Evolutionary conservation across 2,113 vertebrate genomes (phyloP).

Genomic region (Notarius quadriscutis): DNA sequence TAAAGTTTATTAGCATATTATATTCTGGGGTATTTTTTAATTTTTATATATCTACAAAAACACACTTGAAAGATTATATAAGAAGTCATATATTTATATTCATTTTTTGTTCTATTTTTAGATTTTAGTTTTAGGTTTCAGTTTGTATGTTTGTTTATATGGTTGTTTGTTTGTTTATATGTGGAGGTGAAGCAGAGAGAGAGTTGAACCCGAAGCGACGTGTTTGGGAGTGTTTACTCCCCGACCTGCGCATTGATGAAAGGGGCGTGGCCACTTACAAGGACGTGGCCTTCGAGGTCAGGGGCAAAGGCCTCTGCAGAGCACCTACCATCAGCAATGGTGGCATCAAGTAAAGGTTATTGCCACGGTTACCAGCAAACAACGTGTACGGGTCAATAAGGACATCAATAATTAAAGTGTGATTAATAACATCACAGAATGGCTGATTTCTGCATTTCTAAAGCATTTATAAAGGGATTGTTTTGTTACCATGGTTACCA

Average conservation of each 20-base stretch:
- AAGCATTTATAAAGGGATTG: background rate
- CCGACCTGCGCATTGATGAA: constrained; percentile 81
- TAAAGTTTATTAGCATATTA: background rate
- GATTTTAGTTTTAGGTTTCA: background rate
- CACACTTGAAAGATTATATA: background rate
- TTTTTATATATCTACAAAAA: background rate
- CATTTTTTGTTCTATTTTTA: background rate
- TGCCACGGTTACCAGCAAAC: background rate
- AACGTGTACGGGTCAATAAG: background rate
- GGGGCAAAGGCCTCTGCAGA: constrained; percentile 87
- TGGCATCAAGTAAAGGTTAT: constrained; percentile 76
- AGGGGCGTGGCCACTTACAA: constrained; percentile 88
- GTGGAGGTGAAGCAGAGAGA: constrained; percentile 84
- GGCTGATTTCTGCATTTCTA: background rate
- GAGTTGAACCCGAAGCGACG: constrained; percentile 87
- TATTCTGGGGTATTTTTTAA: background rate
- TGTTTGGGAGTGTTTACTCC: constrained; percentile 85
- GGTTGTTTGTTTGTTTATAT: background rate
- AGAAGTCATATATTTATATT: background rate
- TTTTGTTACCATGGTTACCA: constrained; percentile 1
- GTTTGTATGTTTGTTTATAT: background rate
- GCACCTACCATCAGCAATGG: constrained; percentile 84
- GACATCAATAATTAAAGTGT: background rate
- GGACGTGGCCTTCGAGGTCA: constrained; percentile 86
- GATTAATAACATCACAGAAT: background rate